These are phyloP conservation scores for Thymelicus acteon DNA, from an alignment of 2,888 invertebrate genomes.

Conservation along the genomic window DNA sequence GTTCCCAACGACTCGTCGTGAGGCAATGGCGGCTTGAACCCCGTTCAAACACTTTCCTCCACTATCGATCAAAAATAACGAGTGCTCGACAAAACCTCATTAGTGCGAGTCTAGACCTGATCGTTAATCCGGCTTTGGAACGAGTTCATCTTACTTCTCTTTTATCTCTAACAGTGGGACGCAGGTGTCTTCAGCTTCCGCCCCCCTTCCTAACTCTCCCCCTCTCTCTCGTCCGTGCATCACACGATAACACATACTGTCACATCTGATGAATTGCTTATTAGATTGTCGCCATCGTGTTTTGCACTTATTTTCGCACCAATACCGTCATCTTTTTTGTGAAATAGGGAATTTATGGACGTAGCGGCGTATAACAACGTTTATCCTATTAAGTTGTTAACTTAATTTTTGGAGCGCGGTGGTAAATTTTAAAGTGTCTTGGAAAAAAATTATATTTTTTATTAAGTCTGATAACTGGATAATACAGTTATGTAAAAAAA, in stretches of 20 bases:
- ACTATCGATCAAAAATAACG: conserved; percentile 58
- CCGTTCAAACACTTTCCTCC: conserved; percentile 35
- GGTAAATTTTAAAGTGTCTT: conserved; percentile 1
- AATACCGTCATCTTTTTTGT: conserved; percentile 58
- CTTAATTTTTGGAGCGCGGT: conserved; percentile 41
- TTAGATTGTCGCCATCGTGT: conserved; percentile 71
- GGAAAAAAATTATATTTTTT: no score
- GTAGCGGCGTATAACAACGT: conserved; percentile 46
- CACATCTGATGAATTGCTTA: conserved; percentile 81
- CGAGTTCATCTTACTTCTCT: conserved; percentile 67
- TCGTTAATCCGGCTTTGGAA: conserved; percentile 65
- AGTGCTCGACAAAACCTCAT: conserved; percentile 59
- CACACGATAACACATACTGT: conserved; percentile 74
- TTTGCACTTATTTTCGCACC: conserved; percentile 65
- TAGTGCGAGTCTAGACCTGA: conserved; percentile 65
- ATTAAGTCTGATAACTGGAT: no score
- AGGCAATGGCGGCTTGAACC: conserved; percentile 40
- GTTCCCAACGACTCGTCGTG: conserved; percentile 24
- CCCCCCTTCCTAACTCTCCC: conserved; percentile 33
- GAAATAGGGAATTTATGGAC: conserved; percentile 53
- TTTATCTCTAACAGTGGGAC: conserved; percentile 65
- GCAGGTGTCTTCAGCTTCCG: conserved; percentile 63
- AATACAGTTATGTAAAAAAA: no score
- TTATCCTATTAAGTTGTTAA: conserved; percentile 58
- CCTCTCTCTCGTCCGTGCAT: conserved; percentile 44